phyloP scores from a whole-genome alignment of 2,888 invertebrate genomes.

The Scaptomyza reducta region DNA sequence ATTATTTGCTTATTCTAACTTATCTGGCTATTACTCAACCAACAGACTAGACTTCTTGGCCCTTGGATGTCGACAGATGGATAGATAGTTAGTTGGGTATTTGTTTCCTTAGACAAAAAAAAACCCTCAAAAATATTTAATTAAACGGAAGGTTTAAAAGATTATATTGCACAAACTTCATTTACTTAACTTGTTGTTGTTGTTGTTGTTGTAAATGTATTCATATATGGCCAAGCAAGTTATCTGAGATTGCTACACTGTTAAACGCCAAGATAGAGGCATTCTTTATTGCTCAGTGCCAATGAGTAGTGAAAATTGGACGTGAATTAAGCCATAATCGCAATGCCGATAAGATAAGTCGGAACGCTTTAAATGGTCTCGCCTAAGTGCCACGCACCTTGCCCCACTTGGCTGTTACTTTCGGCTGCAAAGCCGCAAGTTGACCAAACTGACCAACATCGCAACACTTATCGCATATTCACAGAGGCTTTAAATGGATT shows the following conservation, averaged over 20 bases:
- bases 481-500: slow-evolving; percentile 15
- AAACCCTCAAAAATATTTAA: slow-evolving; percentile 28
- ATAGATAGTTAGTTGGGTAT: not conserved
- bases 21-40: slow-evolving; percentile 50
- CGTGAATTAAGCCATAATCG: slow-evolving; percentile 71
- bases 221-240: slow-evolving; percentile 16
- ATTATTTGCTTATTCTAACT: slow-evolving; percentile 36
- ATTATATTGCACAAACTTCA: not conserved
- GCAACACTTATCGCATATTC: slow-evolving; percentile 33
- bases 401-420: slow-evolving; percentile 3
- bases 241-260: slow-evolving; percentile 48
- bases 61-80: slow-evolving; percentile 32
- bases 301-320: slow-evolving; percentile 54
- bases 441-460: slow-evolving; percentile 28
- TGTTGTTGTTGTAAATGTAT: slow-evolving; percentile 16
- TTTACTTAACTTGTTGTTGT: slow-evolving; percentile 7
- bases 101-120: no score
- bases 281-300: slow-evolving; percentile 55
- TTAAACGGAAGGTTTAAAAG: slow-evolving; percentile 1
- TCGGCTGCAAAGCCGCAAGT: slow-evolving; percentile 4
- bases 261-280: slow-evolving; percentile 26
- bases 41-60: slow-evolving; percentile 16
- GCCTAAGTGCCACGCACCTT: no score
- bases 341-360: slow-evolving; percentile 63
- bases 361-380: slow-evolving; percentile 20